These are phyloP conservation scores for Platygyra sinensis DNA, from an alignment of 64 coral and sea anemone species.

Conservation along the genomic window DNA sequence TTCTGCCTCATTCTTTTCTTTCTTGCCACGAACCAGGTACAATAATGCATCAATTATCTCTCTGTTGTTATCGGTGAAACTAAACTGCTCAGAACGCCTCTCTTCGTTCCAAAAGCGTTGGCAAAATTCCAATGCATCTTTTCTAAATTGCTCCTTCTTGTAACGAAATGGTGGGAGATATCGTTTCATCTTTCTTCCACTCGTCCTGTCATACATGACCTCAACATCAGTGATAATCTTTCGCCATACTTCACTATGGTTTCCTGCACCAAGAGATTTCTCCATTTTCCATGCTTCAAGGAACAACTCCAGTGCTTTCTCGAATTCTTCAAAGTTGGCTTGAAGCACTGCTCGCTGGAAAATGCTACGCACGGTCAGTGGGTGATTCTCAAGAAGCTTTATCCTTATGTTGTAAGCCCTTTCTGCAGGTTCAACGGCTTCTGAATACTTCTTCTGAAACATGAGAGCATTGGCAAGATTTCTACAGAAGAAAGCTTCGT, in stretches of 20 bases:
- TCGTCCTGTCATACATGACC: not conserved
- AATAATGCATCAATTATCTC: not conserved
- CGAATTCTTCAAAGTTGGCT: not conserved
- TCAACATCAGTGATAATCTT: not conserved
- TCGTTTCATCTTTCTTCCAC: not conserved
- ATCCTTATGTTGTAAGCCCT: constrained; percentile 17
- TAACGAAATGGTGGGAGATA: not conserved
- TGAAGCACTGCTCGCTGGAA: constrained; percentile 34
- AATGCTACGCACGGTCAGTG: constrained; percentile 25
- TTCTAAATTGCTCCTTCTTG: not conserved
- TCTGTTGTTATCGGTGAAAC: not conserved
- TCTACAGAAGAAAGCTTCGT: constrained; percentile 15
- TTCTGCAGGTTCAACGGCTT: constrained; percentile 6
- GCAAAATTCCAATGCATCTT: not conserved
- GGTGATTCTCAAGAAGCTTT: constrained; percentile 13
- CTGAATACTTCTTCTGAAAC: not conserved
- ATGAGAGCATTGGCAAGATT: constrained; percentile 38
- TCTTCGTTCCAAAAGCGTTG: constrained; percentile 1
- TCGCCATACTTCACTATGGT: constrained; percentile 15
- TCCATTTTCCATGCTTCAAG: constrained; percentile 50
- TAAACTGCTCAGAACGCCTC: not conserved
- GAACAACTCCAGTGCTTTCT: constrained; percentile 33
- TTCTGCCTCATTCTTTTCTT: not conserved
- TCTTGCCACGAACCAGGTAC: not conserved
- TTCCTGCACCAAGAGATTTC: not conserved